These are phyloP conservation scores for Heteromormyrus szaboi DNA, from an alignment of 2,797 vertebrate species.

Conservation along the genomic window DNA sequence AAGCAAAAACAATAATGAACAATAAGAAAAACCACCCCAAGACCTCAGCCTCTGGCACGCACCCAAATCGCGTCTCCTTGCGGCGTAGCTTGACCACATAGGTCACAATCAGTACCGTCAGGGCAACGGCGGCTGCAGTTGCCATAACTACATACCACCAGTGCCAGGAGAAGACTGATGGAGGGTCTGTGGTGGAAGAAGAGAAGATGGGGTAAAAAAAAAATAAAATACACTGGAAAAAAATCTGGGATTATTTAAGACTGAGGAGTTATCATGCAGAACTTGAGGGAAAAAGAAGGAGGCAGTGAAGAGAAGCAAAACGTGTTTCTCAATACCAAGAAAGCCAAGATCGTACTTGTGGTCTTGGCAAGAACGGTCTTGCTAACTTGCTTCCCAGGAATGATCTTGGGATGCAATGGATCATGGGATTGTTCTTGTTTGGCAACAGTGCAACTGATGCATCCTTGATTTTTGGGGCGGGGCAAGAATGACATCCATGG, in stretches of 20 bases:
- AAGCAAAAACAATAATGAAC: constrained; percentile 6
- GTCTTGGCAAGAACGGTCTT: not conserved
- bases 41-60: constrained; percentile 39
- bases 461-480: not conserved
- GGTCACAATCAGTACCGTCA: constrained; percentile 66
- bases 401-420: not conserved
- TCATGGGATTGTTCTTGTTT: not conserved
- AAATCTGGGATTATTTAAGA: not conserved
- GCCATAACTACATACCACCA: constrained; percentile 89
- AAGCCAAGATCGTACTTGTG: not conserved
- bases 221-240: not conserved
- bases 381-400: not conserved
- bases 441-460: not conserved
- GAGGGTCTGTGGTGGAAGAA: not conserved
- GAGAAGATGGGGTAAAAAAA: not conserved
- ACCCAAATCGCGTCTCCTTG: constrained; percentile 87
- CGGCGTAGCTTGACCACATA: constrained; percentile 71
- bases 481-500: not conserved
- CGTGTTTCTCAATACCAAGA: not conserved
- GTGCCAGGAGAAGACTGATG: constrained; percentile 74
- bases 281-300: not conserved
- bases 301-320: not conserved
- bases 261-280: not conserved
- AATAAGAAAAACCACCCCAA: not conserved
- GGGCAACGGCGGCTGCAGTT: constrained; percentile 59